Evolutionary conservation across 2,888 invertebrate genomes (phyloP).

Genomic region (Leptopterna dolabrata): DNA sequence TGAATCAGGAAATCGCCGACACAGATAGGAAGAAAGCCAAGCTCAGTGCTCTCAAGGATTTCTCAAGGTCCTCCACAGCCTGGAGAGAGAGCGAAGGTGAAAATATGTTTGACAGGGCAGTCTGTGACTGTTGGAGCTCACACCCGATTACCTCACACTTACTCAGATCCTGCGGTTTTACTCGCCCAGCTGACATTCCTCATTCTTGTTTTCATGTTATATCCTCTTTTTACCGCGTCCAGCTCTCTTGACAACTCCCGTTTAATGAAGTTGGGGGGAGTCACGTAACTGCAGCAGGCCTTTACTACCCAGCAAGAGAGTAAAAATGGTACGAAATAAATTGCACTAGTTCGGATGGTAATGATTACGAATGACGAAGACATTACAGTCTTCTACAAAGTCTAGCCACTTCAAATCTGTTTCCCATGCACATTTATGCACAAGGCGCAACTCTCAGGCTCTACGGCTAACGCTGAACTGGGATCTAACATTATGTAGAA

Average conservation of each 20-base stretch:
- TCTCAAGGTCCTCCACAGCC: slow-evolving; percentile 45
- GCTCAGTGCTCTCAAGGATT: slow-evolving; percentile 27
- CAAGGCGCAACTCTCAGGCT: no score
- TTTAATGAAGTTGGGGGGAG: background rate
- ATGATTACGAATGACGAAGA: no score
- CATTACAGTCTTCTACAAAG: no score
- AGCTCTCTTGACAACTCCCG: background rate
- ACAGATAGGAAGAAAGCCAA: slow-evolving; percentile 39
- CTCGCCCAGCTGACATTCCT: background rate
- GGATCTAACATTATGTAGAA: no score
- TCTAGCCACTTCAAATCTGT: no score
- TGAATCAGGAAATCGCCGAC: slow-evolving; percentile 16
- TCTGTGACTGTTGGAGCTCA: background rate
- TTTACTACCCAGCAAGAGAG: no score
- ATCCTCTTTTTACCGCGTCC: background rate
- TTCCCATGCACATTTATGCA: no score
- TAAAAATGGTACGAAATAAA: no score
- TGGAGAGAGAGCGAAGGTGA: slow-evolving; percentile 41
- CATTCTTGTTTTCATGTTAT: background rate
- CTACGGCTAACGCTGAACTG: no score
- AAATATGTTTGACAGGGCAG: slow-evolving; percentile 41
- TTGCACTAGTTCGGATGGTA: no score
- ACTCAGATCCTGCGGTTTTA: background rate
- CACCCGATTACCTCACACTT: slow-evolving; percentile 2
- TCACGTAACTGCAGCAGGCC: background rate